A percentile compares a stretch with the other conserved stretches of the same genome.
Evolutionary conservation across 2,113 vertebrate species (phyloP).

Genomic region (Pelvicachromis taeniatus): DNA sequence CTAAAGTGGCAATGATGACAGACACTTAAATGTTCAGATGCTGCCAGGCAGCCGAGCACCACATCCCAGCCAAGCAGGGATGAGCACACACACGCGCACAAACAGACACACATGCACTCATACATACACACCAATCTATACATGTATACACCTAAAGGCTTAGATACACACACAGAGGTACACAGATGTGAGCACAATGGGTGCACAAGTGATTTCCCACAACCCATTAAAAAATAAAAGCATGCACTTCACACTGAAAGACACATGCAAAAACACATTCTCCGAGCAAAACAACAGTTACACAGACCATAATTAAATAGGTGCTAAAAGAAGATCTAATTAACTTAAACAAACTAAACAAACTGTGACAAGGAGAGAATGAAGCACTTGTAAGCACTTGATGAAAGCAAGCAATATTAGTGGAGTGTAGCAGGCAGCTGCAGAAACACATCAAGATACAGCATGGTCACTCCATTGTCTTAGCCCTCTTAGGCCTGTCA

Average conservation of each 20-base stretch:
- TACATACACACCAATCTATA: not conserved
- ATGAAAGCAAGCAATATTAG: not conserved
- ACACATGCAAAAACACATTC: not conserved
- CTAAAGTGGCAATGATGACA: conserved; percentile 43
- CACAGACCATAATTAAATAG: conserved; percentile 17
- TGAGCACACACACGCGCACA: accelerated
- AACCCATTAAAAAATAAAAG: not conserved
- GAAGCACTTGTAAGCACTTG: not conserved
- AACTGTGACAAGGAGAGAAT: conserved; percentile 13
- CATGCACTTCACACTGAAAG: not conserved
- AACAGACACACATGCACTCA: accelerated
- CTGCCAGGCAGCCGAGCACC: not conserved
- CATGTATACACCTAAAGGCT: not conserved
- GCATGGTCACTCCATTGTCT: conserved; percentile 23
- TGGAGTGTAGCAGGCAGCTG: not conserved
- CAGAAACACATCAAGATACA: not conserved
- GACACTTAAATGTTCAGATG: conserved; percentile 9
- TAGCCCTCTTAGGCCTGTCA: conserved; percentile 50
- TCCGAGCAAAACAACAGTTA: conserved; percentile 10
- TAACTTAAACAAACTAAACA: conserved; percentile 24
- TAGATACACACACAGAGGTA: not conserved
- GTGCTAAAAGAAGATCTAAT: conserved; percentile 42
- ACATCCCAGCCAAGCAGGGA: not conserved
- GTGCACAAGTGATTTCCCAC: not conserved
- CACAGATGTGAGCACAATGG: not conserved